Conservation (phyloP, 35 echinoderm and acorn worm genomes). For the Apostichopus parvimensis region DNA sequence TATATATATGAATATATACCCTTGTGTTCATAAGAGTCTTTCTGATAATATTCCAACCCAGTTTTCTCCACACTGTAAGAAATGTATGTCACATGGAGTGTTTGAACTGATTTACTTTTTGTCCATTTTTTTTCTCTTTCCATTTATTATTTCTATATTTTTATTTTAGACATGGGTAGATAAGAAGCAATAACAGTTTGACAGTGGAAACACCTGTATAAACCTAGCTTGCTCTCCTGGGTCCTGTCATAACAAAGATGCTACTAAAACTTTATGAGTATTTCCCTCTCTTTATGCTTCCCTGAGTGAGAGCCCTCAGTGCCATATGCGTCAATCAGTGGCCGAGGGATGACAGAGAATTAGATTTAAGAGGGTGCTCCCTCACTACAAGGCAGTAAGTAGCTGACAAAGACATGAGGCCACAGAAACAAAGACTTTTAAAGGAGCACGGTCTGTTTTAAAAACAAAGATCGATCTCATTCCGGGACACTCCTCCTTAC, state of each 20-base stretch:
- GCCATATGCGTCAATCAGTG: constrained; percentile 24
- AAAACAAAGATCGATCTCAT: too few relatives aligned
- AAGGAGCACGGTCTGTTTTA: not conserved
- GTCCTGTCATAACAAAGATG: constrained; percentile 43
- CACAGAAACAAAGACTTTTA: constrained; percentile 25
- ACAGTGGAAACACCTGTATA: constrained; percentile 48
- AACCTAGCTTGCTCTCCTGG: constrained; percentile 28
- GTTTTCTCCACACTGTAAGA: not conserved
- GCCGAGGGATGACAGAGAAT: constrained; percentile 1
- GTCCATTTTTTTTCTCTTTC: not conserved
- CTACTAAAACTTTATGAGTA: constrained; percentile 51
- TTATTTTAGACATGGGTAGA: not conserved
- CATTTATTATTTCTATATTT: not conserved
- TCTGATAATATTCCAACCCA: not conserved
- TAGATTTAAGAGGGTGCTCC: constrained; percentile 40
- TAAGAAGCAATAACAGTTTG: constrained; percentile 27
- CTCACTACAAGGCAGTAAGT: not conserved
- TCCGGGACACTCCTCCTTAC: too few relatives aligned
- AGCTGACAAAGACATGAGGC: not conserved
- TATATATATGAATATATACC: too few relatives aligned
- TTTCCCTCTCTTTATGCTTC: not conserved
- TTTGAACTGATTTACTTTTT: not conserved
- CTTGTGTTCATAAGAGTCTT: too few relatives aligned
- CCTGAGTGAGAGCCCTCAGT: constrained; percentile 12
- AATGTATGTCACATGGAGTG: too few relatives aligned